These are phyloP conservation scores for Cabera pusaria DNA, from an alignment of 2,888 invertebrate species.

Conservation along the genomic window DNA sequence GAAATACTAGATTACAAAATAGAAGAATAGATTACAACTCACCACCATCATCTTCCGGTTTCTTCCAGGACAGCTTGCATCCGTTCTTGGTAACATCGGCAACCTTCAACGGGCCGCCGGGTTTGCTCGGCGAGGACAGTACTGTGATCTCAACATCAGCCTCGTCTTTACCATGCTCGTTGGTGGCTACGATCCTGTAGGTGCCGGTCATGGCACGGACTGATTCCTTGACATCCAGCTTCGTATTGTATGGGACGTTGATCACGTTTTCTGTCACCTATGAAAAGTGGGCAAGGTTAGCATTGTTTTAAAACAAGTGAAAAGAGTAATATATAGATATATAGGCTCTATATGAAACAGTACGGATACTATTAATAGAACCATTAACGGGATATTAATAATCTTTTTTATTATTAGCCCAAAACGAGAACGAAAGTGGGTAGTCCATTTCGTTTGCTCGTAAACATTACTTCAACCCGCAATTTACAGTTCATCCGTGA, in stretches of 20 bases:
- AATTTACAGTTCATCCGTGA: no score
- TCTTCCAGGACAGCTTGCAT: conserved; percentile 96
- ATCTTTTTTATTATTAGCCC: no score
- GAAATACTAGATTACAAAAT: no score
- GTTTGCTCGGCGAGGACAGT: conserved; percentile 91
- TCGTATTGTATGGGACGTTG: conserved; percentile 93
- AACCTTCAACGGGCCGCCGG: conserved; percentile 95
- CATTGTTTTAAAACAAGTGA: no score
- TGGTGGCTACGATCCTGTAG: conserved; percentile 95
- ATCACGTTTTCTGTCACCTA: conserved; percentile 88
- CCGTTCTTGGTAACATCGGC: conserved; percentile 94
- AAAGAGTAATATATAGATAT: no score
- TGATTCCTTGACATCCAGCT: conserved; percentile 90
- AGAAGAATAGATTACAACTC: no score
- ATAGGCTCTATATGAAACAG: no score
- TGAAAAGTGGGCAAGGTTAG: neutral
- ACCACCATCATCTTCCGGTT: conserved; percentile 97
- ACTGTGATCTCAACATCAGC: conserved; percentile 97
- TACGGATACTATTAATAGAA: no score
- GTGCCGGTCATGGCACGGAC: conserved; percentile 93
- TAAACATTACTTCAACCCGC: no score
- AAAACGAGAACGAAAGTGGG: no score
- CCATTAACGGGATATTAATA: no score
- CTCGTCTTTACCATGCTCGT: conserved; percentile 95
- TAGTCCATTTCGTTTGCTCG: no score